Evolutionary conservation across 92 coral and sea anemone genomes (phyloP).

Genomic region (Siderastrea siderea): DNA sequence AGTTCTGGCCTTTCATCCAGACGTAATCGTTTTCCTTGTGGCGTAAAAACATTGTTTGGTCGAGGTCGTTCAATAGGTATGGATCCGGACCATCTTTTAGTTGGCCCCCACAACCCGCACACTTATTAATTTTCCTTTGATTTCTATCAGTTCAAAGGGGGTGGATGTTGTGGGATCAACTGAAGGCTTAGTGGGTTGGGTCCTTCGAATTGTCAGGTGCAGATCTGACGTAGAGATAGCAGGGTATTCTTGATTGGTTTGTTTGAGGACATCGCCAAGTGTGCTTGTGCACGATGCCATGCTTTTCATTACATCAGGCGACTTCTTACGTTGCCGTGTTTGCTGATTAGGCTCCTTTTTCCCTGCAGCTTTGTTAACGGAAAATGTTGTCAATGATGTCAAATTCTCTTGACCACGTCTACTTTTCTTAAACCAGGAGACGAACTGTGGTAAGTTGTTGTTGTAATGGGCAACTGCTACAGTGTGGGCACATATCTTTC

Average conservation of each 20-base stretch:
- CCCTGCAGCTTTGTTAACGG: constrained; percentile 46
- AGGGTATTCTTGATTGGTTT: background rate
- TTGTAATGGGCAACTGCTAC: constrained; percentile 37
- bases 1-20: too few relatives aligned
- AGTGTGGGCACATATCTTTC: constrained; percentile 46
- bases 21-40: too few relatives aligned
- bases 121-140: constrained; percentile 64
- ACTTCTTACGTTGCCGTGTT: constrained; percentile 18
- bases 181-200: constrained; percentile 50
- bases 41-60: too few relatives aligned
- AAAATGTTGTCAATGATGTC: constrained; percentile 41
- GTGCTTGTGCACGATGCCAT: constrained; percentile 17
- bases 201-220: constrained; percentile 50
- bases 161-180: constrained; percentile 65
- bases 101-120: constrained; percentile 70
- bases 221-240: constrained; percentile 46
- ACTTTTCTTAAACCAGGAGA: background rate
- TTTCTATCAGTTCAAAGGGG: constrained; percentile 68
- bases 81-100: constrained; percentile 69
- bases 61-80: constrained; percentile 31
- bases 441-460: background rate
- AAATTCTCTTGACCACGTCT: constrained; percentile 18
- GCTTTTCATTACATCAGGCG: constrained; percentile 44
- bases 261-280: constrained; percentile 11
- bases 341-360: constrained; percentile 12